Conservation (phyloP, 92 coral and sea anemone species). For the Epizoanthus rinbou region DNA sequence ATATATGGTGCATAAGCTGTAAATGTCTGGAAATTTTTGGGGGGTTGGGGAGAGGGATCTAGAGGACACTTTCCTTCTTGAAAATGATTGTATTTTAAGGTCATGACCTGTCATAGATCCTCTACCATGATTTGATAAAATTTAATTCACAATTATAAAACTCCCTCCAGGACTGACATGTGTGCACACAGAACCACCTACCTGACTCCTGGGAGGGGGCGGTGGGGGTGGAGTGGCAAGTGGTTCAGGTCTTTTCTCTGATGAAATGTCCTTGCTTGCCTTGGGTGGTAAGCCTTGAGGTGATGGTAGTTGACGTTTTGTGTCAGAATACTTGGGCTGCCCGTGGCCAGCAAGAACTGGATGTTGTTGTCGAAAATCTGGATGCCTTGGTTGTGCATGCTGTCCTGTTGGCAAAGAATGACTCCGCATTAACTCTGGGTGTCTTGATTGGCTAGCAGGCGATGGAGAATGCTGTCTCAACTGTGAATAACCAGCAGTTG, state of each 20-base stretch:
- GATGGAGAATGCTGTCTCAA: slow-evolving; percentile 10
- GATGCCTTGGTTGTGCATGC: slow-evolving; percentile 27
- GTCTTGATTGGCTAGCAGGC: slow-evolving; percentile 3
- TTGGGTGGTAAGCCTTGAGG: neutral
- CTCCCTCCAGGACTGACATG: neutral
- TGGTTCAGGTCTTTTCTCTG: slow-evolving; percentile 28
- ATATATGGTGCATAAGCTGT: too few species aligned
- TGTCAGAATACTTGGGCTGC: slow-evolving; percentile 14
- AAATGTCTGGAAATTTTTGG: too few species aligned
- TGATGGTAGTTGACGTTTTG: neutral
- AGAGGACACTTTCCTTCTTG: too few species aligned
- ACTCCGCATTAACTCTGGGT: slow-evolving; percentile 29
- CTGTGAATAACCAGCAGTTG: slow-evolving; percentile 33
- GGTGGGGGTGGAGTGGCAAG: slow-evolving; percentile 33
- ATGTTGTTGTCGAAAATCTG: slow-evolving; percentile 10
- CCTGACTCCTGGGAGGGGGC: slow-evolving; percentile 25
- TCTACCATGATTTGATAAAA: neutral
- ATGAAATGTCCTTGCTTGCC: neutral
- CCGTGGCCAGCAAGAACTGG: neutral
- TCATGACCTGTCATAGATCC: too few species aligned
- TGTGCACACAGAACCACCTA: neutral
- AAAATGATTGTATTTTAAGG: too few species aligned
- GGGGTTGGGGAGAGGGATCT: too few species aligned
- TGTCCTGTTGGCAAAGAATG: slow-evolving; percentile 35
- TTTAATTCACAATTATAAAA: neutral